Conservation (phyloP, 2,113 vertebrate species). For the Cyanoramphus novaezelandiae region DNA sequence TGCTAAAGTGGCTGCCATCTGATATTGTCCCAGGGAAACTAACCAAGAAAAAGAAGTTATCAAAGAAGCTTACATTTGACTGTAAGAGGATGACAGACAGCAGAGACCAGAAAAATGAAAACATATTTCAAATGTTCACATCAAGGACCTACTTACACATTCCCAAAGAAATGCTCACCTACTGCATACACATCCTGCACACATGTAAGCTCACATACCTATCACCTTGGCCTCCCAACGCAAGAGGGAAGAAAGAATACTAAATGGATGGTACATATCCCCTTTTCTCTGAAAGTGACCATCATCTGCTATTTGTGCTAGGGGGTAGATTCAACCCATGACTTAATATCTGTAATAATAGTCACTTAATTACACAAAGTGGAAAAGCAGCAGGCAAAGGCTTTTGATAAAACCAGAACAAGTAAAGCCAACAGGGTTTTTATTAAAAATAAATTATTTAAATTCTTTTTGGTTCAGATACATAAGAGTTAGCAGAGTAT, state of each 20-base stretch:
- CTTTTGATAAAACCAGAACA: background rate
- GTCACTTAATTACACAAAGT: background rate
- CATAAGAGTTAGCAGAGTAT: fast-evolving
- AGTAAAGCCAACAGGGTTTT: background rate
- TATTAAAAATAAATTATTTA: background rate
- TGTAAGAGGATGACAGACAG: background rate
- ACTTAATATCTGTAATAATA: background rate
- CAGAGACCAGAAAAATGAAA: background rate
- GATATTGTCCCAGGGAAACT: conserved; percentile 93
- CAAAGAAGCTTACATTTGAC: background rate
- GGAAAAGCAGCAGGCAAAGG: background rate
- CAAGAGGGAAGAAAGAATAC: background rate
- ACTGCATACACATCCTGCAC: background rate
- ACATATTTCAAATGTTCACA: background rate
- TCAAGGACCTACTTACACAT: background rate
- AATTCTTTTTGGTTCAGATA: background rate
- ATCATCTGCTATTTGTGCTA: background rate
- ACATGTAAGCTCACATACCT: fast-evolving
- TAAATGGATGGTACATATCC: background rate
- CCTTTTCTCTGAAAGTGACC: background rate
- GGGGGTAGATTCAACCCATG: background rate
- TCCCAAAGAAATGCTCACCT: background rate
- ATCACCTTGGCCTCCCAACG: background rate
- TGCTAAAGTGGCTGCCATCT: conserved; percentile 89
- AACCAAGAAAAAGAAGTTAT: background rate